A percentile compares a stretch with the other conserved stretches of the same genome.
Conservation (phyloP, 2,113 vertebrate species). For the Eulacestoma nigropectus region DNA sequence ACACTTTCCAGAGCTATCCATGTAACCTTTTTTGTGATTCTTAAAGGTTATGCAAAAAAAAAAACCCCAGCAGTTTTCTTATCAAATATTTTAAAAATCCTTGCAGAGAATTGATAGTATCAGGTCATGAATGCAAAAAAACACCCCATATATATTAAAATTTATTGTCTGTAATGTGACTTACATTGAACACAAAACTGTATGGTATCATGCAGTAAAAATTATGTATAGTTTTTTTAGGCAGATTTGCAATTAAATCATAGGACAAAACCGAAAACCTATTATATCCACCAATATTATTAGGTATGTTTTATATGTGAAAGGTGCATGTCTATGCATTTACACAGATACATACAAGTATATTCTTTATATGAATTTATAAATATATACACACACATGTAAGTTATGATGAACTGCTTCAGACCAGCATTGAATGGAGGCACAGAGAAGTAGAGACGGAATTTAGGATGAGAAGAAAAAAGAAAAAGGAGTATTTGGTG, state of each 20-base stretch:
- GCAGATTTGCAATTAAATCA: not conserved
- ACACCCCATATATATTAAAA: fast-evolving
- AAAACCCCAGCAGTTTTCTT: not conserved
- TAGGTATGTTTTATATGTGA: not conserved
- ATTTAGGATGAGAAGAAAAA: not conserved
- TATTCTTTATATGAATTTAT: not conserved
- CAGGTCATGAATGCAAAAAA: not conserved
- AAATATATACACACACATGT: not conserved
- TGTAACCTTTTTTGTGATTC: not conserved
- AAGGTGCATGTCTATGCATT: not conserved
- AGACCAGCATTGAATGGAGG: not conserved
- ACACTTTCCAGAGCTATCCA: not conserved
- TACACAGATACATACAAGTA: not conserved
- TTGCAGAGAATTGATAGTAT: not conserved
- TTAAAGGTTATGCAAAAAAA: not conserved
- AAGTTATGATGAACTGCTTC: not conserved
- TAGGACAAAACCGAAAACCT: not conserved
- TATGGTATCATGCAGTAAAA: not conserved
- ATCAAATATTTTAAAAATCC: not conserved
- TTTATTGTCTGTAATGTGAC: not conserved
- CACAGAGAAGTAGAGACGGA: not conserved
- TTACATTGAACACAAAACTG: not conserved
- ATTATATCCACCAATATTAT: not conserved
- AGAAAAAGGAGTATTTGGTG: not conserved
- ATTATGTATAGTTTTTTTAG: not conserved